Conservation (phyloP, 2,797 vertebrate genomes). For the Carapus acus region DNA sequence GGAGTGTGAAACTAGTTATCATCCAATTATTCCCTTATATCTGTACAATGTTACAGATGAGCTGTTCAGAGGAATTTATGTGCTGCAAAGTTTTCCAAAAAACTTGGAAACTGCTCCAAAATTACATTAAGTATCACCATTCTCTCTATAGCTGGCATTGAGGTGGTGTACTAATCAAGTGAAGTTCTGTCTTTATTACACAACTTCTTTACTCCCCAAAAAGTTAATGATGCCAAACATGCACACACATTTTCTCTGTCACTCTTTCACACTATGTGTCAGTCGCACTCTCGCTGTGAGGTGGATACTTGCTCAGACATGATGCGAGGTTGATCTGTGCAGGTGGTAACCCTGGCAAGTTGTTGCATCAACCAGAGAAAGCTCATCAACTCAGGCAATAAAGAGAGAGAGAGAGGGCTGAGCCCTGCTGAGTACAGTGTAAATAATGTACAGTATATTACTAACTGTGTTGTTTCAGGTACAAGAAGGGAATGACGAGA, state of each 20-base stretch:
- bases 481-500: too few relatives aligned
- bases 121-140: slow-evolving; percentile 36
- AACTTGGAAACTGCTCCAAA: slow-evolving; percentile 10
- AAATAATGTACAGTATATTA: not conserved
- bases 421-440: not conserved
- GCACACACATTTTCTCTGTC: slow-evolving; percentile 4
- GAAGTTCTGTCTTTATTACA: slow-evolving; percentile 33
- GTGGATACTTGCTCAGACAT: slow-evolving; percentile 49
- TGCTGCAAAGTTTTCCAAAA: not conserved
- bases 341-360: slow-evolving; percentile 40
- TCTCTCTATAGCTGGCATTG: slow-evolving; percentile 32
- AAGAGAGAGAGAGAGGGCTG: slow-evolving; percentile 1
- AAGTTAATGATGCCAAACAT: slow-evolving; percentile 27
- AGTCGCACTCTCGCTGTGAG: slow-evolving; percentile 40
- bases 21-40: not conserved
- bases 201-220: slow-evolving; percentile 27
- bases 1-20: too few relatives aligned
- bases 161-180: slow-evolving; percentile 42
- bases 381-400: slow-evolving; percentile 18
- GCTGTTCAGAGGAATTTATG: not conserved
- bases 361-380: slow-evolving; percentile 36
- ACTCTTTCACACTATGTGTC: slow-evolving; percentile 1
- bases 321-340: slow-evolving; percentile 34
- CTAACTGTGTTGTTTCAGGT: too few relatives aligned
- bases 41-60: not conserved